Evolutionary conservation across 2,888 invertebrate species (phyloP).

Genomic region (Polymixis flavicincta): DNA sequence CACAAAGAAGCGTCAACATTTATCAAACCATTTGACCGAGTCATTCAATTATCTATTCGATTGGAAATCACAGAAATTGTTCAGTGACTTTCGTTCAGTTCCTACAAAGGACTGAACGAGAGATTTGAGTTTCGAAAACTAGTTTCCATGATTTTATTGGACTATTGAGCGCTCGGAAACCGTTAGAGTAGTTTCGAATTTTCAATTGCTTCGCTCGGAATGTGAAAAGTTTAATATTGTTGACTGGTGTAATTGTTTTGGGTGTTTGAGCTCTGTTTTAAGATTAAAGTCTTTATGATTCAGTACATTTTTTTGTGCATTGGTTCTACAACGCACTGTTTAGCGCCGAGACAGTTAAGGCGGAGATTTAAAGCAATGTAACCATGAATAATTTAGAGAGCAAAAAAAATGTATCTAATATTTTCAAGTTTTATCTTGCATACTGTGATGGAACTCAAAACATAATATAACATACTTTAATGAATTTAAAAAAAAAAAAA

Average conservation of each 20-base stretch:
- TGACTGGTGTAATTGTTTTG: constrained; percentile 3
- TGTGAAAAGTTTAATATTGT: constrained; percentile 37
- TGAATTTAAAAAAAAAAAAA: no score
- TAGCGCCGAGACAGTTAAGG: no score
- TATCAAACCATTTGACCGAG: constrained; percentile 8
- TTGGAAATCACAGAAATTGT: constrained; percentile 38
- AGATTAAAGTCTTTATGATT: not conserved
- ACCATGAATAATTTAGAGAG: no score
- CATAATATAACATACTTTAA: no score
- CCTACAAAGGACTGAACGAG: constrained; percentile 16
- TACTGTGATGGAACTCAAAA: no score
- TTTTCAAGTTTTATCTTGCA: no score
- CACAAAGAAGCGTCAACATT: constrained; percentile 30
- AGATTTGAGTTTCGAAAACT: constrained; percentile 44
- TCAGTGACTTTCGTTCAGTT: constrained; percentile 18
- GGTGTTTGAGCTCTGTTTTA: not conserved
- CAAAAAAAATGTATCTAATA: no score
- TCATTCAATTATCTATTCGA: constrained; percentile 20
- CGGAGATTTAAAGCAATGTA: no score
- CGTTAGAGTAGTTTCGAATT: constrained; percentile 29
- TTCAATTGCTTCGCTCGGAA: constrained; percentile 45
- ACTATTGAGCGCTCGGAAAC: constrained; percentile 29
- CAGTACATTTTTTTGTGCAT: no score
- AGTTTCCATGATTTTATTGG: constrained; percentile 49
- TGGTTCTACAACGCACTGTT: no score